phyloP scores from a whole-genome alignment of 2,888 invertebrate species.

The Caradrina clavipalpis region DNA sequence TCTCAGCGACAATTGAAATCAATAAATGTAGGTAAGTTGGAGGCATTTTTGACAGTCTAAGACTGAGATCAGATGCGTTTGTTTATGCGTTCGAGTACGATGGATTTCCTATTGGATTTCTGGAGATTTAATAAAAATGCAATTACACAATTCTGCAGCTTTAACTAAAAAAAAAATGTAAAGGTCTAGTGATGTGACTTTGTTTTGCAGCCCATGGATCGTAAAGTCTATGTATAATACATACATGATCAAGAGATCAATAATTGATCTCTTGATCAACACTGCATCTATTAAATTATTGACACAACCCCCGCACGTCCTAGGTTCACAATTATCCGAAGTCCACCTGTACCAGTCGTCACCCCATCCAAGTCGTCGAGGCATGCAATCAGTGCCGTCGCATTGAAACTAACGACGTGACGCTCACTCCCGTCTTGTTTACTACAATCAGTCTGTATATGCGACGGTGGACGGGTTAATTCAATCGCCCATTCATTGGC shows the following conservation, averaged over 20 bases:
- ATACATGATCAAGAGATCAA: too few relatives aligned
- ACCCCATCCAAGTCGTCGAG: conserved; percentile 38
- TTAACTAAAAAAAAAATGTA: too few relatives aligned
- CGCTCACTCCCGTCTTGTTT: conserved; percentile 44
- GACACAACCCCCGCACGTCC: neutral
- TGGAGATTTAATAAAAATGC: too few relatives aligned
- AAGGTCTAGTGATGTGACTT: too few relatives aligned
- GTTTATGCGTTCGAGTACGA: too few relatives aligned
- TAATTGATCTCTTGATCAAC: conserved; percentile 11
- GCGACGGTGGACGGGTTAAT: conserved; percentile 36
- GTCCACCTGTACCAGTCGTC: conserved; percentile 39
- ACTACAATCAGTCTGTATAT: conserved; percentile 52
- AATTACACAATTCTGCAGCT: too few relatives aligned
- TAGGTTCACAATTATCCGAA: conserved; percentile 22
- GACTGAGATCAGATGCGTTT: too few relatives aligned
- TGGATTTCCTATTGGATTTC: too few relatives aligned
- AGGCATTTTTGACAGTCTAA: too few relatives aligned
- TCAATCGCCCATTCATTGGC: conserved; percentile 52
- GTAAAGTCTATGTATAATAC: neutral
- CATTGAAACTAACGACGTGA: conserved; percentile 56
- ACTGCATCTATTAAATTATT: conserved; percentile 29
- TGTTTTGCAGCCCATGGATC: too few relatives aligned
- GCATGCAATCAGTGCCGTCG: conserved; percentile 53
- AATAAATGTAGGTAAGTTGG: too few relatives aligned
- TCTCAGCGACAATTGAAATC: too few relatives aligned